Evolutionary conservation across 2,797 vertebrate species (phyloP).

Genomic region (Lindbergichthys nudifrons): DNA sequence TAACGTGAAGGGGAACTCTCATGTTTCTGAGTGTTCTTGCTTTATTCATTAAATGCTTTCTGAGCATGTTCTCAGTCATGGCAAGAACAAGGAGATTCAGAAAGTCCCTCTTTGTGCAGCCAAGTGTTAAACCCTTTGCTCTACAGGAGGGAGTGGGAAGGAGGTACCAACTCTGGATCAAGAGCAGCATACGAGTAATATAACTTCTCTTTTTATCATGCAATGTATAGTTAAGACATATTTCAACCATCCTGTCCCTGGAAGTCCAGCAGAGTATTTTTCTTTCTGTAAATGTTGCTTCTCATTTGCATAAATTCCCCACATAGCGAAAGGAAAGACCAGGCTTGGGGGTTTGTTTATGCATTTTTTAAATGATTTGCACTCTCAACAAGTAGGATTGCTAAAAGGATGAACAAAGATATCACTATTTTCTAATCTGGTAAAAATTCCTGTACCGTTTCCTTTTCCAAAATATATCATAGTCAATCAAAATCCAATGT

Average conservation of each 20-base stretch:
- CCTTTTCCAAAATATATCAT: no score
- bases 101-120: slow-evolving; percentile 72
- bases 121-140: slow-evolving; percentile 74
- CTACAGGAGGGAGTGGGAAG: slow-evolving; percentile 42
- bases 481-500: no score
- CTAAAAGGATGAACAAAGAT: no score
- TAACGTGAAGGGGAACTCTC: slow-evolving; percentile 15
- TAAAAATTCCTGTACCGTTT: no score
- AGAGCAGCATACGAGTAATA: slow-evolving; percentile 31
- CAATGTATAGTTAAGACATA: slow-evolving; percentile 16
- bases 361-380: background rate
- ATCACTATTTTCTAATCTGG: no score
- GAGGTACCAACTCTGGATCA: slow-evolving; percentile 32
- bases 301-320: background rate
- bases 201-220: slow-evolving; percentile 37
- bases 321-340: background rate
- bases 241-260: slow-evolving; percentile 13
- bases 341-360: background rate
- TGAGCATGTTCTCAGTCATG: slow-evolving; percentile 36
- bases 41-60: slow-evolving; percentile 34
- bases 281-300: slow-evolving; percentile 4
- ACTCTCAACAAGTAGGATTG: no score
- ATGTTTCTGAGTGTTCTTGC: slow-evolving; percentile 18
- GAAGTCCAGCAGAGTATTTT: slow-evolving; percentile 7
- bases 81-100: slow-evolving; percentile 61